A percentile compares a stretch with the other conserved stretches of the same genome.
These are phyloP conservation scores for Pelagia noctiluca DNA, from an alignment of 30 jellyfish, hydroid and myxozoan species.

Conservation along the genomic window DNA sequence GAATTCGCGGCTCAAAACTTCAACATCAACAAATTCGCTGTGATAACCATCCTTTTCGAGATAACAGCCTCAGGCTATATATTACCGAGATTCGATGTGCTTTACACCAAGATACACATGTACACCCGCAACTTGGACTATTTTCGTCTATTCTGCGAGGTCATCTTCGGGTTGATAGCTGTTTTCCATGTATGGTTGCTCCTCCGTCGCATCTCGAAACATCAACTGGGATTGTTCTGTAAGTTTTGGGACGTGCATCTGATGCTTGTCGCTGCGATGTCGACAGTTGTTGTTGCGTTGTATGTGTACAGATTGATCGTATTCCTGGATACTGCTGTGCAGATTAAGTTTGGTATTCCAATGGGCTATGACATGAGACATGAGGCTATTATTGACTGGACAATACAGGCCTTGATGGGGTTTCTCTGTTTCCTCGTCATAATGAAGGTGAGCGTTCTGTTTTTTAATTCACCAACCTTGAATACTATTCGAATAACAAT, in stretches of 20 bases:
- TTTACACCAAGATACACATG: slow-evolving; percentile 57
- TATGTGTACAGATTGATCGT: slow-evolving; percentile 55
- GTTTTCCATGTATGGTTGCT: slow-evolving; percentile 38
- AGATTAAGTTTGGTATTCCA: slow-evolving; percentile 70
- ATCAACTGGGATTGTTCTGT: not conserved
- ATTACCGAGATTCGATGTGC: slow-evolving; percentile 37
- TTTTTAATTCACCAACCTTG: not conserved
- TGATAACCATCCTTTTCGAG: slow-evolving; percentile 60
- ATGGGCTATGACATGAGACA: slow-evolving; percentile 49
- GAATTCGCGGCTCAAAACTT: slow-evolving; percentile 68
- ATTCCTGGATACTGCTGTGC: slow-evolving; percentile 35
- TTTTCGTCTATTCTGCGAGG: slow-evolving; percentile 81
- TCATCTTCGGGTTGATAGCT: slow-evolving; percentile 58
- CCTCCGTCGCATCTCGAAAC: slow-evolving; percentile 12
- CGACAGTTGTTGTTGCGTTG: slow-evolving; percentile 45
- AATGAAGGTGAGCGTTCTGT: slow-evolving; percentile 44
- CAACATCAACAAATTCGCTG: slow-evolving; percentile 59
- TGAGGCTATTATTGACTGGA: slow-evolving; percentile 63
- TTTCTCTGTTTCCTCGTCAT: slow-evolving; percentile 68
- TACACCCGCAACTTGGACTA: slow-evolving; percentile 65
- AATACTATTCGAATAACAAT: not conserved
- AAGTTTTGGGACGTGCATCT: slow-evolving; percentile 71
- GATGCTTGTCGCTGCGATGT: slow-evolving; percentile 19
- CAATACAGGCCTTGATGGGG: slow-evolving; percentile 72
- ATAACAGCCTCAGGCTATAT: slow-evolving; percentile 67